Base-by-base conservation (phyloP, 64 coral and sea anemone genomes). In the Pocillopora verrucosa region DNA sequence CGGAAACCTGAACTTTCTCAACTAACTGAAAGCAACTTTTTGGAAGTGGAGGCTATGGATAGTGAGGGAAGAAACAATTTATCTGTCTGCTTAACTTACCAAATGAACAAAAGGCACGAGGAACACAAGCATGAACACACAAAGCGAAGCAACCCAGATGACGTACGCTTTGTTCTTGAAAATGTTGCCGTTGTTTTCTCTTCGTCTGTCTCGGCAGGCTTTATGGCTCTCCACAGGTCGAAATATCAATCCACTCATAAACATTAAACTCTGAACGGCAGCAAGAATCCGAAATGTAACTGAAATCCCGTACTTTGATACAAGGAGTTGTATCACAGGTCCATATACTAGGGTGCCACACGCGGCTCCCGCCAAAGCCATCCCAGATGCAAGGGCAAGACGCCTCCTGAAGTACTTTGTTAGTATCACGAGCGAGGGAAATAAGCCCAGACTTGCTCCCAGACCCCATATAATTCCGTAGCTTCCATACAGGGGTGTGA, bases 91-190 rank as follows among this genome's bases (percentile, higher is more conserved):
- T 20, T 16, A 26, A 82, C 88, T 90, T 90, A 90, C 88, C 88
- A 90, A 81, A 90, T 90, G 88, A 38, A 90, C 88, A 61, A 82
- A 82, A 37, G 88, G 88, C 16, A 90, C 88, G 17, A 90, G 16
- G 25, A 90, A 90, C 15, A 90, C 88, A 20, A 90, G 10, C 88
- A 90, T 90, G 35, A 90, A 60, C 24, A 45, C 70, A 24, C 61
- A 90, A 3, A 90, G 77, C 26, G 88, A 12, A 0, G 25, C 69
- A 7, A 82, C 57, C 88, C 38, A 81, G 26, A 81, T 30, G 25
- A n/a, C 56, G 67, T 90, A 90, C 58, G 38, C 78, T 74, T 41
- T 81, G 51, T 90, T 80, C 16, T 34, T 65, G 24, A 90, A 73
- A 7, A 90, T 13, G 60, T 11, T 58, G 25, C 13, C 16, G 24